Evolutionary conservation across 2,113 vertebrate genomes (phyloP).

Genomic region (Corythornis cristatus): DNA sequence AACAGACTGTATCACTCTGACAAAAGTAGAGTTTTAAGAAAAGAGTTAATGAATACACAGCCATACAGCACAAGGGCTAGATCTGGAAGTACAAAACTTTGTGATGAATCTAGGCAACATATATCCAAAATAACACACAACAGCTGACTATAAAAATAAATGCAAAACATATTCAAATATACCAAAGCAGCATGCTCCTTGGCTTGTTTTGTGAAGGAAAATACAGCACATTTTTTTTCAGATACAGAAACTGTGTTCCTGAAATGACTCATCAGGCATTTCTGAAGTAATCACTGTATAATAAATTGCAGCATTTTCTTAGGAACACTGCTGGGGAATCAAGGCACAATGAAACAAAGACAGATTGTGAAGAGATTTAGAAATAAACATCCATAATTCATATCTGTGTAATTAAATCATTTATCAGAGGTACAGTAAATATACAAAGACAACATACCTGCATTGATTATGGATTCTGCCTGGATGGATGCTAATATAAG

Average conservation of each 20-base stretch:
- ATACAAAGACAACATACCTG: constrained; percentile 79
- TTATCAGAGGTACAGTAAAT: not conserved
- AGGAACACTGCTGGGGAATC: not conserved
- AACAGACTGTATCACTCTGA: not conserved
- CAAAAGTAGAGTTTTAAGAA: not conserved
- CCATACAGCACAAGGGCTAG: not conserved
- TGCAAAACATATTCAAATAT: not conserved
- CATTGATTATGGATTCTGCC: constrained; percentile 94
- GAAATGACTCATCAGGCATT: not conserved
- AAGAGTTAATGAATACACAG: not conserved
- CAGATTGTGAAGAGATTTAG: not conserved
- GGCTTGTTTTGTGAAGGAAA: not conserved
- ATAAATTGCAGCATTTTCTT: not conserved
- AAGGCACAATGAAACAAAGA: not conserved
- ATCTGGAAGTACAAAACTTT: not conserved
- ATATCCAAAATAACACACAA: not conserved
- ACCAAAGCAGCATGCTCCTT: not conserved
- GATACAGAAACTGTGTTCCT: not conserved
- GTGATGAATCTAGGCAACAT: not conserved
- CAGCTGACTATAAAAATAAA: not conserved
- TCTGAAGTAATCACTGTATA: not conserved
- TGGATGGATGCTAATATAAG: constrained; percentile 94
- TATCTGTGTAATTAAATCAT: not conserved
- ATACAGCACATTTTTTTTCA: not conserved
- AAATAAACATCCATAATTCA: not conserved